Percentiles rank a stretch among this genome's conserved stretches.
Evolutionary conservation across 2,888 invertebrate species (phyloP).

Genomic region (Watsonalla binaria): DNA sequence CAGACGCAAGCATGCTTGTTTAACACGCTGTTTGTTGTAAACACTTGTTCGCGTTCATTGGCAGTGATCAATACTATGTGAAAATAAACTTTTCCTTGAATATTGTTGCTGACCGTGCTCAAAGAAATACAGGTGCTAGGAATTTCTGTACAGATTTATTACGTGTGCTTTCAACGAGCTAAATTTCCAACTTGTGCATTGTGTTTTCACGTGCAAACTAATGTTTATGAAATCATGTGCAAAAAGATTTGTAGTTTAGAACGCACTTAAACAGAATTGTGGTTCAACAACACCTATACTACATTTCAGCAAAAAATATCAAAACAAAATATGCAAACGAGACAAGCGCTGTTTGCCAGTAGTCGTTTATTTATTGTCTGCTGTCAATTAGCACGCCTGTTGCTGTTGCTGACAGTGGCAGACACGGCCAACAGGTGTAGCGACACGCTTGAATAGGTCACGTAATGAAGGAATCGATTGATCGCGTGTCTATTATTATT

Average conservation of each 20-base stretch:
- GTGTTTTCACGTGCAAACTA: not conserved
- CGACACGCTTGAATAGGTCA: not conserved
- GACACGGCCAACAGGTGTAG: not conserved
- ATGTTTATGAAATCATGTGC: no score
- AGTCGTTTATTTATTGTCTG: no score
- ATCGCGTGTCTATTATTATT: not conserved
- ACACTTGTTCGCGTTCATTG: conserved; percentile 7
- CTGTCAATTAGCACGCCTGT: not conserved
- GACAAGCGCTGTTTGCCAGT: no score
- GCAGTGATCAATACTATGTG: not conserved
- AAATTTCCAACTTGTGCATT: not conserved
- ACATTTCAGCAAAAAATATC: no score
- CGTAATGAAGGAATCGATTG: not conserved
- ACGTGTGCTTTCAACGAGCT: not conserved
- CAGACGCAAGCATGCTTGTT: conserved; percentile 22
- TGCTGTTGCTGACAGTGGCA: not conserved
- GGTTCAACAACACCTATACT: no score
- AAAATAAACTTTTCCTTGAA: not conserved
- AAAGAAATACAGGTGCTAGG: not conserved
- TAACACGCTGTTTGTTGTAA: conserved; percentile 16
- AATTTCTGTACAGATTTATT: not conserved
- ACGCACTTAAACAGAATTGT: no score
- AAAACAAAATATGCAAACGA: no score
- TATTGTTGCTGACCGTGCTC: not conserved
- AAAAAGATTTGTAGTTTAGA: no score